Evolutionary conservation across 2,113 vertebrate genomes (phyloP), one percentile per base, ranked within the genome.

Genomic region (Raja brachyura): DNA sequence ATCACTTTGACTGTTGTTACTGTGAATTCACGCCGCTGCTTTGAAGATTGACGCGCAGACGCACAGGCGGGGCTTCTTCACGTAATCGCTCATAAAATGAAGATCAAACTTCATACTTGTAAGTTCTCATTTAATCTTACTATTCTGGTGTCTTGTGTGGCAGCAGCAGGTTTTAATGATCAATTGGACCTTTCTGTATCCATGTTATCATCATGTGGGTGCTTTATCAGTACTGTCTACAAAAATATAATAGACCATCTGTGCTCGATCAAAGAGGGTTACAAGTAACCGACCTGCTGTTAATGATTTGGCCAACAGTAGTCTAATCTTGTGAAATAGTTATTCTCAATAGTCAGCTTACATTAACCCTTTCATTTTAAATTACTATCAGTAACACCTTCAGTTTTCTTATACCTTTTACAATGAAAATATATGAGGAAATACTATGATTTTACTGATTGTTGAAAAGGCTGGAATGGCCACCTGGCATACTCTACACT

Each of bases 201-300:
- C 39, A 70, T 92, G 68, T 54, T 92, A 73, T 92, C 90, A 92
- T 92, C 90, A 73, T 48, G 90, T 74, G 90, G 90, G 33, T 92
- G 68, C 73, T 48, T 28, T 88, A 88, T 88, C 83, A 63, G n/a
- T 25, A 73, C 20, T 92, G 90, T 92, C 90, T 92, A 68, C 68
- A 73, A 54, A 48, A 18, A 13, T 92, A 92, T 73, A 92, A 73
- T 92, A 74, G 90, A 73, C 90, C 90, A 92, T 92, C 90, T 92
- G 90, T 73, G 90, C 31, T 92, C 33, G 66, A 92, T 73, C 90
- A 74, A 74, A 74, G 66, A 22, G 68, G 63, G 90, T 74, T 74
- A 22, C 90, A 73, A 33, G 90, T 68, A 73, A 92, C 66, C 28
- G 10, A 33, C 28, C 31, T 73, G 90, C 66, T 73, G 33, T 73